Base-by-base conservation (phyloP, 2,113 vertebrate species). In the Dunckerocampus dactyliophorus region DNA sequence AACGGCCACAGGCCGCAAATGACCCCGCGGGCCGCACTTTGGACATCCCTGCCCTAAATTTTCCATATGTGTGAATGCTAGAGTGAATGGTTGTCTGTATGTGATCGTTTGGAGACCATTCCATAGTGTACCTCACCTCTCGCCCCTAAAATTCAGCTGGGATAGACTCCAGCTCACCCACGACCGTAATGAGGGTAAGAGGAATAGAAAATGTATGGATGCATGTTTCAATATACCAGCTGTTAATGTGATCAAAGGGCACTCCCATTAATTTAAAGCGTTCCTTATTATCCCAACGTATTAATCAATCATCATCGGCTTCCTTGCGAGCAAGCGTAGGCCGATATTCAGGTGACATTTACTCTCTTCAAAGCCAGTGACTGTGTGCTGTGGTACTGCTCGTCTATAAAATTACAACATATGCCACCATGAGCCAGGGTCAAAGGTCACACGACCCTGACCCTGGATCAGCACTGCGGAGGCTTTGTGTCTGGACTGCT, bases 381-480 rank as follows among this genome's bases (percentile, higher is more conserved):
- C 70, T 65, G 71, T 75, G 71, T 85, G 81, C 75, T 39, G 81
- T 75, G 71, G 47, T 67, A 16, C 77, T 68, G 73, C 39, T 84
- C 75, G 76, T 73, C 66, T 74, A 69, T 66, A 64, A 76, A 76
- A 43, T 43, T 14, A 43, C 62, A 68, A 76, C 71, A 81, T 82
- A 67, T 3, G 39, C 56, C 68, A 39, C 22, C 34, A 21, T 24
- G 64, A 46, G 17, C 62, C 50, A 3, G 66, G 71, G 76, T 77
- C 69, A 68, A 63, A 80, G 74, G 63, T 77, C 57, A 34, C 21
- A 14, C 4, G 48, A 42, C 46, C 28, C 61, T 8, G 20, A 6
- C 17, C 6, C 39, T 31, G 50, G 54, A 37, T 59, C 65, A 63
- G 43, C 62, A 20, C 53, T 39, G 66, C 69, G 55, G 54, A 57